Base-by-base conservation (phyloP, 2,113 vertebrate species). In the Micronycteris hirsuta region DNA sequence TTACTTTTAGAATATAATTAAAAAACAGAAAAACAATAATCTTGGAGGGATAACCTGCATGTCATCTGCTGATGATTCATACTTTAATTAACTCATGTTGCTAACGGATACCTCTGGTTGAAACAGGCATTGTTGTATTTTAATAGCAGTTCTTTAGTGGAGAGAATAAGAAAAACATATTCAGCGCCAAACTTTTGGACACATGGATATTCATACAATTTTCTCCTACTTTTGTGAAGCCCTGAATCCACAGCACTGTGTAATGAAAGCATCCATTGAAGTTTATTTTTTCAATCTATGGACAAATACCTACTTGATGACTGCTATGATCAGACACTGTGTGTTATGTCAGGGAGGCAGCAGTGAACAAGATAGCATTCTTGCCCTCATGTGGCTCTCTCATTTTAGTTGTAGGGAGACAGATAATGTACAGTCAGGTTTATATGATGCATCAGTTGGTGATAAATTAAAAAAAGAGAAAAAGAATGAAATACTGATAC, bases 31-130 rank as follows among this genome's bases (percentile, higher is more conserved):
- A 93, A 87, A 67, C 82, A 89, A 78, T 87, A 94, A 92, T 95
- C 20, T 31, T 89, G 36, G 56, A 70, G 86, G 61, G 28, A 65
- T 96, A 82, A 94, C 97, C 67, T 95, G 86, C 81, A 38, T 96
- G 93, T 97, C 94, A 96, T 97, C 93, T 96, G 91, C 88, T 58
- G 91, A 91, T 97, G 95, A 97, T 88, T 97, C 95, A 97, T 93
- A 97, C 96, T 97, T 97, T 97, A 97, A 96, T 97, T 97, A 97
- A 97, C 97, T 97, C 96, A 80, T 74, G 96, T 97, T 97, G 97
- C 97, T 97, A 97, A 97, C 94, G 97, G 97, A 97, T 97, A 97
- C 96, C 95, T 95, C 93, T 94, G 86, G 96, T 95, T 96, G 94
- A 97, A 91, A 83, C 96, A 97, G 91, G 82, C 94, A 83, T 45